These are phyloP conservation scores for Cryptomyrus ogoouensis DNA, from an alignment of 2,113 vertebrate genomes.

Conservation along the genomic window DNA sequence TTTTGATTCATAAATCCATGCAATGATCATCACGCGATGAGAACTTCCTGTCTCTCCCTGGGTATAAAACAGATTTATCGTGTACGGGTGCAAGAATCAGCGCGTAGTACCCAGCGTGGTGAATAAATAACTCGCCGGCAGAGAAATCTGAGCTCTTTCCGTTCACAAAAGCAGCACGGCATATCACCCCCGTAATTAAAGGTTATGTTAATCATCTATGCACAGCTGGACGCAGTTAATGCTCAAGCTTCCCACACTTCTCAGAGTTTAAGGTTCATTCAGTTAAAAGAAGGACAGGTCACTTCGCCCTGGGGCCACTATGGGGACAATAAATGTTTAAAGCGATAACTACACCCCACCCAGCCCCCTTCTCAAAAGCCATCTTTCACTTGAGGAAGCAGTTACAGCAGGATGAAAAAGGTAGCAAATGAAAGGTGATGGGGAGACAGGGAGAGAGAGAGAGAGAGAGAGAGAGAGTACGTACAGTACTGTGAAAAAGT, in stretches of 20 bases:
- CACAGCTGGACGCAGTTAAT: constrained; percentile 1
- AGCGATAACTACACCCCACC: neutral
- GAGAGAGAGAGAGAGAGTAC: neutral
- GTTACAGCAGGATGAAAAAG: neutral
- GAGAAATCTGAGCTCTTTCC: constrained; percentile 1
- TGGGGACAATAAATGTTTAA: neutral
- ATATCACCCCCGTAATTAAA: neutral
- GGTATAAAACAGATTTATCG: neutral
- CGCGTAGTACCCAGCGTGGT: neutral
- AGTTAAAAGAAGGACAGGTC: constrained; percentile 6
- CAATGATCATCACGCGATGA: neutral
- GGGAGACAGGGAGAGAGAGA: neutral
- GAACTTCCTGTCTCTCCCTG: neutral
- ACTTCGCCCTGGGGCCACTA: neutral
- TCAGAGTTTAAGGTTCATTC: constrained; percentile 12
- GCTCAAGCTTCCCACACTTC: neutral
- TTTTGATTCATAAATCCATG: neutral
- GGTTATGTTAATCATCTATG: constrained; percentile 17
- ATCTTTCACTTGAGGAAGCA: neutral
- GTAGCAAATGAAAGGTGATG: neutral
- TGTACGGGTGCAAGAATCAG: no score
- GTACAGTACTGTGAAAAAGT: neutral
- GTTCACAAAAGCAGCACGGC: neutral
- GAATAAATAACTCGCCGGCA: neutral
- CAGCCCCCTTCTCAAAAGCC: neutral